Evolutionary conservation across 2,113 vertebrate genomes (phyloP).

Genomic region (Marmota monax): DNA sequence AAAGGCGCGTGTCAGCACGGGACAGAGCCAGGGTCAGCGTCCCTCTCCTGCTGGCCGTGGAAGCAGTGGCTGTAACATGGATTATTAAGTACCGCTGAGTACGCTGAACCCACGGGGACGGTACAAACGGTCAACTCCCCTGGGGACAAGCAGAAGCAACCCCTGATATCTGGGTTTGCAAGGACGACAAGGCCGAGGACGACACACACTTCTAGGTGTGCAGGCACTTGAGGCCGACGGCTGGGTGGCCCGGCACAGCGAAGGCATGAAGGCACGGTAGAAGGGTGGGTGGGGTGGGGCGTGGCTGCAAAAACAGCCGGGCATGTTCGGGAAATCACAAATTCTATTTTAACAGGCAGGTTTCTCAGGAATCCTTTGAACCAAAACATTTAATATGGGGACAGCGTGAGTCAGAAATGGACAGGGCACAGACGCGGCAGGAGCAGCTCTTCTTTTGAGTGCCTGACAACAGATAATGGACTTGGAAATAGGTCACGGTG

Average conservation of each 20-base stretch:
- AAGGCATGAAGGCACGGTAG: neutral
- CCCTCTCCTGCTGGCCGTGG: neutral
- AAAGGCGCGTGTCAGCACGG: neutral
- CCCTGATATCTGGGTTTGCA: neutral
- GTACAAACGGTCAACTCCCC: neutral
- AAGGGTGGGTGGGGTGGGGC: no score
- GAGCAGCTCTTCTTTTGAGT: neutral
- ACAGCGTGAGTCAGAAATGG: constrained; percentile 73
- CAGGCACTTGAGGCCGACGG: neutral
- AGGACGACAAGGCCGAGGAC: neutral
- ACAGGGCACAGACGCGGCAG: neutral
- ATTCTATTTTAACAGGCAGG: constrained; percentile 18
- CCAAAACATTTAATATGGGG: constrained; percentile 32
- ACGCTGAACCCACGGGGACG: neutral
- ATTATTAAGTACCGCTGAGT: neutral
- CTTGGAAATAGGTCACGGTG: constrained; percentile 56
- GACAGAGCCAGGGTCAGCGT: neutral
- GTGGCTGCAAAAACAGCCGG: neutral
- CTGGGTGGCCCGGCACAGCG: accelerated
- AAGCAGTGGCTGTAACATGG: accelerated
- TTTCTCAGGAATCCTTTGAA: constrained; percentile 65
- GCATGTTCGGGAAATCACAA: neutral
- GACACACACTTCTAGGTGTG: no score
- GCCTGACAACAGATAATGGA: neutral
- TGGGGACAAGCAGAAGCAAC: neutral